A percentile compares a stretch with the other conserved stretches of the same genome.
Evolutionary conservation across 2,888 invertebrate genomes (phyloP).

Genomic region (Caenorhabditis virilis): DNA sequence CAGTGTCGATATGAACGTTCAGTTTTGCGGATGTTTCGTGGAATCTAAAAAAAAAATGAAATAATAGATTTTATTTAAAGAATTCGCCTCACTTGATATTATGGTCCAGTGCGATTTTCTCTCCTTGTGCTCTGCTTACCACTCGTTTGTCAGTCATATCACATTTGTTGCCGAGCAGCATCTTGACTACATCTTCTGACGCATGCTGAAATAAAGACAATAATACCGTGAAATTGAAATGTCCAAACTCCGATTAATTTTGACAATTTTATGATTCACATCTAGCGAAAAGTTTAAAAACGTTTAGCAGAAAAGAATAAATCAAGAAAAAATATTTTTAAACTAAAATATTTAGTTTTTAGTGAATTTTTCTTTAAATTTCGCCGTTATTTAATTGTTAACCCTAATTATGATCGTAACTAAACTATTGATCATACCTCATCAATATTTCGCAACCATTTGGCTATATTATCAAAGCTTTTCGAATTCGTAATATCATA

Average conservation of each 20-base stretch:
- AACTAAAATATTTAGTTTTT: not conserved
- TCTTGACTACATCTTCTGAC: constrained; percentile 96
- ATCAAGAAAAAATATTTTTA: not conserved
- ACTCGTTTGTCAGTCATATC: constrained; percentile 93
- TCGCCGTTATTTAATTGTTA: not conserved
- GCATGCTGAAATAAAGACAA: constrained; percentile 75
- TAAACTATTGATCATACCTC: constrained; percentile 73
- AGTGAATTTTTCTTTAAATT: not conserved
- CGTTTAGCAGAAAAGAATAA: not conserved
- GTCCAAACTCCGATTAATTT: not conserved
- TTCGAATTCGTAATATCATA: constrained; percentile 99
- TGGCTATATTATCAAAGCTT: constrained; percentile 97
- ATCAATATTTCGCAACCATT: constrained; percentile 98
- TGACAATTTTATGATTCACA: not conserved
- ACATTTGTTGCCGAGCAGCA: constrained; percentile 97
- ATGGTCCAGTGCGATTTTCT: constrained; percentile 49
- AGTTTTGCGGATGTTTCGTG: constrained; percentile 99
- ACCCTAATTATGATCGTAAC: not conserved
- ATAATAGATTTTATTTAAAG: not conserved
- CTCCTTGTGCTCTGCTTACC: constrained; percentile 77
- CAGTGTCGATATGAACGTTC: constrained; percentile 94
- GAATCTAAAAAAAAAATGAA: constrained; percentile 74
- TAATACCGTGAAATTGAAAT: not conserved
- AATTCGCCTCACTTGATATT: constrained; percentile 21
- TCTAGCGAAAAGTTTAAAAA: not conserved